Base-by-base conservation (phyloP, 1,140 invertebrate genomes). In the Ridgeia piscesae region DNA sequence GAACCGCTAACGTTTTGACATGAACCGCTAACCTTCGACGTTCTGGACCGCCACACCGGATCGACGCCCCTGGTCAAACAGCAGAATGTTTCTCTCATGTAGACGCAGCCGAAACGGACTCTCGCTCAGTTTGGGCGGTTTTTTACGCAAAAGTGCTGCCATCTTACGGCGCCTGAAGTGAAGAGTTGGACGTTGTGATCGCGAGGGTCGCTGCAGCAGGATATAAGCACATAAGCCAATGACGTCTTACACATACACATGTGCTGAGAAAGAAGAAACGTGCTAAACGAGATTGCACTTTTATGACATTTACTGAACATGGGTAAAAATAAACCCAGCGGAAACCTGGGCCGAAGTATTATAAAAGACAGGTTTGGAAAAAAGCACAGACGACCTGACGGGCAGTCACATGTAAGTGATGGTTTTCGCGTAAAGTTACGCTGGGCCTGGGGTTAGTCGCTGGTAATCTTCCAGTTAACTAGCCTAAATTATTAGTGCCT, bases 291-390 rank as follows among this genome's bases (percentile, higher is more conserved):
- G 17, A 77, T 17, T 77, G 6, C 27, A 77, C 4, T 4, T 77
- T 77, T 77, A 21, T 77, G 27, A 4, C 14, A 77, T 77, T 77
- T 77, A 4, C 11, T 90, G 33, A 91, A 91, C 14, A 97, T 97
- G 97, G 97, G 97, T 35, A 97, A 97, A 95, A 97, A 97, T 95
- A 97, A 96, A 94, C 97, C 97, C 11, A 94, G 95, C 33, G 93
- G 93, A 92, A 95, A 95, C 35, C 96, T 98, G 89, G 98, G 98
- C 0, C 97, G 97, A 93, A 96, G 97, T 0, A 96, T 98, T 89
- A 98, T 98, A 48, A 98, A 97, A 94, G 97, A 98, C 95, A 97
- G 98, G 94, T 98, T 98, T 95, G 96, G 97, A 96, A 92, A 96
- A 96, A 93, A 93, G 90, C 91, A 94, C 93, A 89, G 94, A 35